Base-by-base conservation (phyloP, 2,888 invertebrate species). In the Hyposoter didymator region DNA sequence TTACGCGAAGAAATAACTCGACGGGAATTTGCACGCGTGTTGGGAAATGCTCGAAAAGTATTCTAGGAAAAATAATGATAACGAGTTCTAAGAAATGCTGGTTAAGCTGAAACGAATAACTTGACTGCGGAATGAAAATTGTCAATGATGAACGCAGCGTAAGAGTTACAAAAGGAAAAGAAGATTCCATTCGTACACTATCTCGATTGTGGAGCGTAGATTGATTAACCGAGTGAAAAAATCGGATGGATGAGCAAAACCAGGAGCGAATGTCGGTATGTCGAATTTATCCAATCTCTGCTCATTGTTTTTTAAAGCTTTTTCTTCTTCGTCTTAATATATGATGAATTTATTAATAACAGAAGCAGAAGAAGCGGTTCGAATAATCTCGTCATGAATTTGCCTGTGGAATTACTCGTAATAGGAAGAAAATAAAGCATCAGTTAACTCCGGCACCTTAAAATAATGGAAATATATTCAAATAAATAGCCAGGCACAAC, bases 231-330 rank as follows among this genome's bases (percentile, higher is more conserved):
- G 70, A 45, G 32, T 59, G 69, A 39, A 78, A 78, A 78, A 59
- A 70, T 78, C 78, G 69, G 69, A 45, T 70, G 78, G 69, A 45
- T 70, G 59, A 52, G 59, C 78, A 78, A 39, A 39, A 45, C 59
- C 69, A 55, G 67, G 52, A 19, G 78, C 69, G 69, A 78, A 69
- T 78, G 45, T 43, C n/a, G 32, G 35, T 32, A n/a, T 52, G 78
- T 59, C 28, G 67, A 69, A 69, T 69, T 59, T 45, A 74, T 69
- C 12, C 43, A 28, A 1, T 39, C 3, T 19, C 7, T 14, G n/a
- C 19, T 47, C 8, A 28, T 49, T 19, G n/a, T 14, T 59, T 17
- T 19, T 17, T 7, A 7, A 28, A 14, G 6, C 12, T 39, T 59
- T 8, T 32, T 45, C 32, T 39, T 72, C 22, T 3, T 5, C 39